Percentiles rank a stretch among this genome's conserved stretches.
These are phyloP conservation scores for Festucalex cinctus DNA, from an alignment of 2,113 vertebrate species.

Conservation along the genomic window DNA sequence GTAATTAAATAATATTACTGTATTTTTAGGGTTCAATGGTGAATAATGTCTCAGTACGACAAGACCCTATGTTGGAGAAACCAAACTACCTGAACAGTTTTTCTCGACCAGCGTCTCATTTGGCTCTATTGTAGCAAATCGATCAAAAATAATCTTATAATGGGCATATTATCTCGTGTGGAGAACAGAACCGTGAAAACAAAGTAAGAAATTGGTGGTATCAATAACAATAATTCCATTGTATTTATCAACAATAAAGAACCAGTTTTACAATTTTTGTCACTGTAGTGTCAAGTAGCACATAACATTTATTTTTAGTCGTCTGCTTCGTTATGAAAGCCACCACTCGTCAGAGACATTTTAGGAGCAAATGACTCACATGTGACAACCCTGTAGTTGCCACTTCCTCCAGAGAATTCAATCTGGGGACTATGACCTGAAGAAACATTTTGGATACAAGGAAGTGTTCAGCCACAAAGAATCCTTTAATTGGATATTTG, in stretches of 20 bases:
- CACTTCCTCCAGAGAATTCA: background rate
- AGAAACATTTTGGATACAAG: background rate
- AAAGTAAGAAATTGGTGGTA: background rate
- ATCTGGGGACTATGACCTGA: background rate
- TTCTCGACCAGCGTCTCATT: no score
- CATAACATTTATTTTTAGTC: conserved; percentile 1
- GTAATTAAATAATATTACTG: no score
- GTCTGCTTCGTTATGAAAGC: background rate
- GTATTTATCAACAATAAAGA: background rate
- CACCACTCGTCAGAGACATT: background rate
- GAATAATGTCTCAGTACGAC: background rate
- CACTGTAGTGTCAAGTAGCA: background rate
- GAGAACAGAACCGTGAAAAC: background rate
- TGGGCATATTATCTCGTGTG: background rate
- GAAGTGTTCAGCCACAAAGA: background rate
- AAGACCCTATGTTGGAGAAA: background rate
- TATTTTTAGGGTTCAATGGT: no score
- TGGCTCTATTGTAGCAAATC: no score
- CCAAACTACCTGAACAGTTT: no score
- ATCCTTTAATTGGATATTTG: background rate
- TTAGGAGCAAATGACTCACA: conserved; percentile 1
- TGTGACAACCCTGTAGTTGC: background rate
- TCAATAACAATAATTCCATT: background rate
- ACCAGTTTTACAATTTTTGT: background rate
- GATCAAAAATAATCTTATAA: no score